Base-by-base conservation (phyloP, 2,797 vertebrate genomes). In the Sphenopsis melanotis region DNA sequence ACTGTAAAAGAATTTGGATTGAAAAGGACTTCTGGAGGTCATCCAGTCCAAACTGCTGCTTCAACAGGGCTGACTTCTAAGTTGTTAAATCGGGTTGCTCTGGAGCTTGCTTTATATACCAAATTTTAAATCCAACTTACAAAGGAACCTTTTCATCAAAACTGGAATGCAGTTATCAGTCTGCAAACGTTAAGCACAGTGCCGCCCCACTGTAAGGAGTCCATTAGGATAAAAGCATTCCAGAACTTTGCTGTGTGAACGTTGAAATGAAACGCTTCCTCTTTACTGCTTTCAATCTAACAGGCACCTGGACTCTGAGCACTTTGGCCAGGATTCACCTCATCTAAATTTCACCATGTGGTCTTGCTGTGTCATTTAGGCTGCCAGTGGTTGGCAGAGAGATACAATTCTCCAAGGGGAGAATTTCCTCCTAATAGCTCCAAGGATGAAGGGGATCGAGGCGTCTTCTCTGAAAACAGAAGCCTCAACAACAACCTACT, bases 1-100 rank as follows among this genome's bases (percentile, higher is more conserved):
- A 52, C 80, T 82, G 30, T 84, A 79, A 76, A 84, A 72, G 82
- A 75, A 81, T 76, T 83, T 87, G 81, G 83, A 94, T 22, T 88
- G 87, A 86, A 91, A 95, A 94, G 88, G 91, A 83, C 76, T 88
- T 83, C 63, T 94, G 90, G 94, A 94, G 94, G 93, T 93, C 85
- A 94, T 88, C 80, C 87, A 86, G 76, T 83, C 85, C 70, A 93
- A 90, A 94, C 50, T 10, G 7, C 88, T 93, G 59, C 63, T 95
- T 76, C 50, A 69, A 76, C 74, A 83, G 61, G 53, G 57, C 59
- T 81, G 59, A 76, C 61, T 90, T 91, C 74, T 91, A 37, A 93
- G 74, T 81, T 93, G 29, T 69, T 81, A 84, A 88, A 86, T 52
- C 0, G 0, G 72, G 55, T 88, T 95, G 74, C 76, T 91, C 72